A percentile compares a stretch with the other conserved stretches of the same genome.
Conservation (phyloP, 2,888 invertebrate species). For the Atrina japonica region DNA sequence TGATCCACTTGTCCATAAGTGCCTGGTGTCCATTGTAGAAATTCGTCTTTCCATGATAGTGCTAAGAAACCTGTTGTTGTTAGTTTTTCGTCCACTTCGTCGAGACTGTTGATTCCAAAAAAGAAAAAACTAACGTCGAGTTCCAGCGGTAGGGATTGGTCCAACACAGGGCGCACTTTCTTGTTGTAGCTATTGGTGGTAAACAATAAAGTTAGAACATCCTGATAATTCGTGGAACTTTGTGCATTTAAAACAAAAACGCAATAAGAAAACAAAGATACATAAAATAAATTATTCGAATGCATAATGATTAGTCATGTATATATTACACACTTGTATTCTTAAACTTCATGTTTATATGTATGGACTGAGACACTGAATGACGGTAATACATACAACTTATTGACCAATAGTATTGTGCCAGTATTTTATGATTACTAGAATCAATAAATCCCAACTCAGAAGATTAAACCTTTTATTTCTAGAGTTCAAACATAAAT, state of each 20-base stretch:
- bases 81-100: conserved; percentile 55
- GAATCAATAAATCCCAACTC: too few relatives aligned
- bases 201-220: conserved; percentile 7
- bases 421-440: too few relatives aligned
- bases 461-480: too few relatives aligned
- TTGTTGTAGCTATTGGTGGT: conserved; percentile 19
- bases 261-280: background rate
- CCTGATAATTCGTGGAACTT: conserved; percentile 15
- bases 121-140: conserved; percentile 48
- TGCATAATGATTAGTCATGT: too few relatives aligned
- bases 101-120: conserved; percentile 47
- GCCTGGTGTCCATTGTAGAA: conserved; percentile 48
- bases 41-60: conserved; percentile 51
- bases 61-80: conserved; percentile 50
- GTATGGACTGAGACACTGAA: too few relatives aligned
- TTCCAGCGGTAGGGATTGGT: conserved; percentile 19
- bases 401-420: too few relatives aligned
- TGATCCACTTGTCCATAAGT: conserved; percentile 43
- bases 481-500: too few relatives aligned
- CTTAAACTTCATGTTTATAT: too few relatives aligned
- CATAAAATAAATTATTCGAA: too few relatives aligned
- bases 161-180: conserved; percentile 9
- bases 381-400: too few relatives aligned
- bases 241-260: background rate
- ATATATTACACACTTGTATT: too few relatives aligned